A percentile compares a stretch with the other conserved stretches of the same genome.
phyloP scores from a whole-genome alignment of 1,140 invertebrate genomes.

The Hormaphis cornu region DNA sequence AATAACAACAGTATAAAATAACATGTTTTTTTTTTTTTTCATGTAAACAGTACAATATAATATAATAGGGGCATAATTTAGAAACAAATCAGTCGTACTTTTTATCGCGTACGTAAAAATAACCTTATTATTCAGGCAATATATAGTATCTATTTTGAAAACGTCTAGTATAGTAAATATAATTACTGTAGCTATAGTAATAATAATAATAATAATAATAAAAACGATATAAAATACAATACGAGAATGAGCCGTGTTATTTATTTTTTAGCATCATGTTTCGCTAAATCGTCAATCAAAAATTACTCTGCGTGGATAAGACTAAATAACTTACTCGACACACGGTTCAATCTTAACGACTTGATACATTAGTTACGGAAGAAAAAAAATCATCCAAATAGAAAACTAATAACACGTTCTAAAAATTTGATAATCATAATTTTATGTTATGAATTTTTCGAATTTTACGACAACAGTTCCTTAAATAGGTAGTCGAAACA shows the following conservation, averaged over 20 bases:
- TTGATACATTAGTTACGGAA: neutral
- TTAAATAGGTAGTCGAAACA: neutral
- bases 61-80: slow-evolving; percentile 10
- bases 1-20: slow-evolving; percentile 32
- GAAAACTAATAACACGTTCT: neutral
- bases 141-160: neutral
- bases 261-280: slow-evolving; percentile 6
- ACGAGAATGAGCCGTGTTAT: neutral
- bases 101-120: neutral
- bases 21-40: slow-evolving; percentile 21
- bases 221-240: slow-evolving; percentile 9
- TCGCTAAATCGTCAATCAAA: neutral
- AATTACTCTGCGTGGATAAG: slow-evolving; percentile 4
- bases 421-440: neutral
- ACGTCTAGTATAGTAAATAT: too few relatives aligned
- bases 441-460: too few relatives aligned
- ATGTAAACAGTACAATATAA: too few relatives aligned
- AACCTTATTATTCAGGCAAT: slow-evolving; percentile 6
- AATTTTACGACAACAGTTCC: neutral
- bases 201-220: neutral
- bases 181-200: too few relatives aligned
- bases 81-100: slow-evolving; percentile 26
- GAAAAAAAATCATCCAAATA: neutral
- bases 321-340: neutral
- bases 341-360: neutral